Base-by-base conservation (phyloP, 2,888 invertebrate species). In the Cheilosia impressa region DNA sequence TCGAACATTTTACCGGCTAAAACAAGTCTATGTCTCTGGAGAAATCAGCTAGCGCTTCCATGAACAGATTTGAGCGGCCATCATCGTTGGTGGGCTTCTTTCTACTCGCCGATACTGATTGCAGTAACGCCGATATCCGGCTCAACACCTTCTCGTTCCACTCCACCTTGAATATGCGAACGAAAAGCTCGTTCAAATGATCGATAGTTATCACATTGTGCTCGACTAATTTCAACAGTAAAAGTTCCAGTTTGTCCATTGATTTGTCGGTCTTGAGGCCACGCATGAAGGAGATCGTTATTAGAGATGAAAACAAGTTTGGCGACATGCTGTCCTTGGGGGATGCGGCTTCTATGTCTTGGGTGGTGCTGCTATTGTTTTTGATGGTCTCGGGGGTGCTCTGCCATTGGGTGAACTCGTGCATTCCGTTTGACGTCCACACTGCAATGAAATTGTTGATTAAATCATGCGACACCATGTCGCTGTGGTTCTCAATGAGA, bases 121-220 rank as follows among this genome's bases (percentile, higher is more conserved):
- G 88, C 22, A 91, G 79, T 31, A 91, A 81, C 22, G 88, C 81
- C 0, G 91, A 91, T 10, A 91, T 89, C 43, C 88, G 88, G 17
- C 77, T 88, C 52, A 91, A 88, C 2, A 89, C 88, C 3, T 80
- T 62, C 91, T 93, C 93, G 0, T 94, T 91, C 95, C 96, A 96
- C 78, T 95, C 95, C 87, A 94, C 93, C 88, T 95, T 93, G 77
- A 96, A 95, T 15, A 96, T 93, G 1, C 94, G 94, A 45, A 96
- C 91, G 88, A 95, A 95, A 88, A 95, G 94, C 62, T 94, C 93
- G 87, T 95, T 95, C 10, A 96, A 90, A 1, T 93, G 92, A 57
- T 95, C 94, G 17, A 95, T 93, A 4, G 92, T 93, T 80, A 96
- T 89, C 63, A 95, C 93, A 24, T 94, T 90, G 55, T 93, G 92